Evolutionary conservation across 2,888 invertebrate genomes (phyloP).

Genomic region (Pemphredon lugubris): DNA sequence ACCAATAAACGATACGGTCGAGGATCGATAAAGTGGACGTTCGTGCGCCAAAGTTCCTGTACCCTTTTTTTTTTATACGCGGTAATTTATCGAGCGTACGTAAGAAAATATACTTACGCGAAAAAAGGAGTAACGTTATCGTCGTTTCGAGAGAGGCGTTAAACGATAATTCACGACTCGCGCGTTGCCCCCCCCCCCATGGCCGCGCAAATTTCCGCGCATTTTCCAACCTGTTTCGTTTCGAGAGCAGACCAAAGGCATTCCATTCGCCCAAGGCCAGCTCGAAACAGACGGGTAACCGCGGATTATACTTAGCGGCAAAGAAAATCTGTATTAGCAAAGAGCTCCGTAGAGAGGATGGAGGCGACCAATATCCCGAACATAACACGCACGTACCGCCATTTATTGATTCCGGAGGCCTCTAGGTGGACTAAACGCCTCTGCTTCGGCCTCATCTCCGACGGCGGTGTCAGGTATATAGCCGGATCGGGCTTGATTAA

Average conservation of each 20-base stretch:
- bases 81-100: too few relatives aligned
- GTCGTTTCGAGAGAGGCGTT: too few relatives aligned
- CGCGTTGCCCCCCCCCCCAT: too few relatives aligned
- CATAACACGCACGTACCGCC: constrained; percentile 55
- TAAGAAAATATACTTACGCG: too few relatives aligned
- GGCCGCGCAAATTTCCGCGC: too few relatives aligned
- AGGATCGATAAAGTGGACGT: background rate
- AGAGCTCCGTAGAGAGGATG: constrained; percentile 10
- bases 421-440: constrained; percentile 63
- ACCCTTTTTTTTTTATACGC: too few relatives aligned
- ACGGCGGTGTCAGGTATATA: constrained; percentile 50
- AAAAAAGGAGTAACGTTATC: too few relatives aligned
- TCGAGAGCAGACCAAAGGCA: background rate
- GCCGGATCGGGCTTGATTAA: constrained; percentile 61
- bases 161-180: too few relatives aligned
- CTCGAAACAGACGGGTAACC: background rate
- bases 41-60: background rate
- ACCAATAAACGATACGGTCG: background rate
- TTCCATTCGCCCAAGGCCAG: too few relatives aligned
- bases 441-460: constrained; percentile 39
- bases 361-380: constrained; percentile 39
- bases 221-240: background rate
- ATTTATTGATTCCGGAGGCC: constrained; percentile 71
- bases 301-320: background rate
- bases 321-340: constrained; percentile 19